Conservation (phyloP, 1,140 invertebrate species). For the Rhagoletis pomonella region DNA sequence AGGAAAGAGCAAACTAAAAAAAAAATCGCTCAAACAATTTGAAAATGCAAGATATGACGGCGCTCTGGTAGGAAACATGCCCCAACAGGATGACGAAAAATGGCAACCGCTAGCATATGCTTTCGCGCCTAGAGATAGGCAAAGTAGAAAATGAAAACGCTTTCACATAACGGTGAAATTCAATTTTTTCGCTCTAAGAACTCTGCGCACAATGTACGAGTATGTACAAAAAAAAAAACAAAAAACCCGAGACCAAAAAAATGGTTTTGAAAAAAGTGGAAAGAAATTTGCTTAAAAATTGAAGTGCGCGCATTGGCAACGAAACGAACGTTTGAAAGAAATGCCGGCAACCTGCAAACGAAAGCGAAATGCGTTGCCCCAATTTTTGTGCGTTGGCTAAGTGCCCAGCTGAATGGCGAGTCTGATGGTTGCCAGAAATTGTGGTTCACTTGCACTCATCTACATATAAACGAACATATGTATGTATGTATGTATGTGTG, state of each 20-base stretch:
- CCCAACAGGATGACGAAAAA: neutral
- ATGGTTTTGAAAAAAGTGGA: neutral
- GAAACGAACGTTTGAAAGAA: conserved; percentile 44
- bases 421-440: neutral
- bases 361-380: conserved; percentile 44
- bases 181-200: neutral
- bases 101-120: neutral
- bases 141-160: conserved; percentile 36
- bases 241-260: neutral
- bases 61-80: neutral
- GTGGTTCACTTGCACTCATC: neutral
- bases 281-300: conserved; percentile 46
- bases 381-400: conserved; percentile 14
- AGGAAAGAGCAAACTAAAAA: neutral
- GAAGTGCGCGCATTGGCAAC: conserved; percentile 1
- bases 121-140: conserved; percentile 4
- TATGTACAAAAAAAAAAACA: neutral
- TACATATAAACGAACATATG: neutral
- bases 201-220: neutral
- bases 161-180: neutral
- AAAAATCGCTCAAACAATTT: conserved; percentile 21
- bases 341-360: conserved; percentile 8
- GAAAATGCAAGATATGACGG: conserved; percentile 9
- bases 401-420: neutral
- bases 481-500: no score